Conservation (phyloP, 2,797 vertebrate species). For the Manis pentadactyla region DNA sequence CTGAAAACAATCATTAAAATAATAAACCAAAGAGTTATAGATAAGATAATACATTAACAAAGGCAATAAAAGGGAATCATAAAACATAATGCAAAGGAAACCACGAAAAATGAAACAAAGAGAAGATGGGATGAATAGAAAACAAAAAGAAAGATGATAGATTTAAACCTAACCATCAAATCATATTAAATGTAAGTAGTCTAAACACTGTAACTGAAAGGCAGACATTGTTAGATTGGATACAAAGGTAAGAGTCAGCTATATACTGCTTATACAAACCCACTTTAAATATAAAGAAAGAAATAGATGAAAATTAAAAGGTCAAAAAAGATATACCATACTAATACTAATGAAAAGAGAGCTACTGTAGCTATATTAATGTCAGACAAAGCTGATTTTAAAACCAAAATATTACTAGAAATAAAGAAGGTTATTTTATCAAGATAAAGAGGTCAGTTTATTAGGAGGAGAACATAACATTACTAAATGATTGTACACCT, state of each 20-base stretch:
- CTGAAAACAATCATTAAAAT: conserved; percentile 39
- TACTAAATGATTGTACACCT: not conserved
- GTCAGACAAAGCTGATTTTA: not conserved
- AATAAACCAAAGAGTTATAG: not conserved
- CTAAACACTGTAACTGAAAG: conserved; percentile 6
- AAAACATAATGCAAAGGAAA: conserved; percentile 1
- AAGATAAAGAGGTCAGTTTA: not conserved
- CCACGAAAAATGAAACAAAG: not conserved
- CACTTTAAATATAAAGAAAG: conserved; percentile 59
- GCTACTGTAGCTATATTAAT: not conserved
- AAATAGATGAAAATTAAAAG: not conserved
- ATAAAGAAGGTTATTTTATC: conserved; percentile 18
- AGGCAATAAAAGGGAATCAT: not conserved
- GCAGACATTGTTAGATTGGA: not conserved
- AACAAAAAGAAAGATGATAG: not conserved
- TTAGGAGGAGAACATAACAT: not conserved
- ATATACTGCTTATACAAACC: not conserved
- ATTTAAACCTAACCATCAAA: not conserved
- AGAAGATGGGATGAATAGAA: not conserved
- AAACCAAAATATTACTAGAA: not conserved
- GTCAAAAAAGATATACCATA: not conserved
- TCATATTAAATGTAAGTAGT: not conserved
- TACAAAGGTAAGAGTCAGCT: not conserved
- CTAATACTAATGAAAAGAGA: conserved; percentile 40
- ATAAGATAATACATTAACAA: conserved; percentile 6